Evolutionary conservation across 2,113 vertebrate species (phyloP), one percentile per base, ranked within the genome.

Genomic region (Nipponia nippon): DNA sequence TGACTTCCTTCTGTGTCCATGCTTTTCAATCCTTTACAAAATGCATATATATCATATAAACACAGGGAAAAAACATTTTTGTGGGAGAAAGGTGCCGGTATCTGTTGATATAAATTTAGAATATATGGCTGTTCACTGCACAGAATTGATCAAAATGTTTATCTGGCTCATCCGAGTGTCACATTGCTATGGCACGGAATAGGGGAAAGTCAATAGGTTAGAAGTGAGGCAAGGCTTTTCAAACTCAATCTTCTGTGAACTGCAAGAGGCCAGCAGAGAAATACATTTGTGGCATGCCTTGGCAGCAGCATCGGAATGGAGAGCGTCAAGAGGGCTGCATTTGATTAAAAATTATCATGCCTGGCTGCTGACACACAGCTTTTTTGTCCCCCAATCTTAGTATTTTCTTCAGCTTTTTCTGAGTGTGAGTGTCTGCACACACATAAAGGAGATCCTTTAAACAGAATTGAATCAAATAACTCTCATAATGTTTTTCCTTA

Each of bases 311-410:
- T 6, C 46, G 49, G 55, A 80, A 21, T n/a, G 16, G 29, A 76
- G 81, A 47, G 27, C 79, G 78, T 95, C 90, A 52, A 55, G 50
- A 84, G 83, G 87, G 87, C 69, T 90, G 83, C 67, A 49, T 95
- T 94, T 95, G 94, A 95, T 97, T 93, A 97, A 88, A 96, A 95
- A 90, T 97, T 56, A 67, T 19, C 63, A 71, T 94, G 93, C 83
- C 94, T 95, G 83, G 93, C 78, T 97, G 94, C 86, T 94, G 85
- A 62, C 56, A 81, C 61, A 13, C 27, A 56, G 44, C 66, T 72
- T 42, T 42, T 42, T 42, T 13, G 40, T 42, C 40, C 40, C 21
- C 15, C 26, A 11, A 10, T 59, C 29, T 38, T 20, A 4, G 67
- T 83, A 18, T 83, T 80, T 93, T 29, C 63, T 77, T 63, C 26